A percentile compares a stretch with the other conserved stretches of the same genome.
phyloP scores from a whole-genome alignment of 1,140 invertebrate species.

The Rhopalosiphum maidis region DNA sequence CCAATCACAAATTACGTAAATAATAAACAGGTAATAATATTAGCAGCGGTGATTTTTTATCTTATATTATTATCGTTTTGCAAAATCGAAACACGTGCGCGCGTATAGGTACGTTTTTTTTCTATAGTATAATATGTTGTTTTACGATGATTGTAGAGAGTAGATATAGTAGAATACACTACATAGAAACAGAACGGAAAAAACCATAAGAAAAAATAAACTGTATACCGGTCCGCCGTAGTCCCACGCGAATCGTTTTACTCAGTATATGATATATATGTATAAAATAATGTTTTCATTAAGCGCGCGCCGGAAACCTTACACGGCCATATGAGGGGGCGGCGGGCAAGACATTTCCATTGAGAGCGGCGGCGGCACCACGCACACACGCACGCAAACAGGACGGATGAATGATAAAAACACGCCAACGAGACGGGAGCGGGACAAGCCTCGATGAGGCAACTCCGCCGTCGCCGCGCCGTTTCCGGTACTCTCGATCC shows the following conservation, averaged over 20 bases:
- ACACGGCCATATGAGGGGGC: conserved; percentile 45
- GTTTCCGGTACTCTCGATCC: conserved; percentile 53
- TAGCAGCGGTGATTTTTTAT: neutral
- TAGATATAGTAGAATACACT: neutral
- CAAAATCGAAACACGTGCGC: conserved; percentile 20
- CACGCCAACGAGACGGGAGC: conserved; percentile 42
- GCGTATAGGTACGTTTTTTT: conserved; percentile 12
- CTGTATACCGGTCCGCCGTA: neutral
- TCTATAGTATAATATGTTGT: neutral
- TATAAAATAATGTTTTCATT: conserved; percentile 47
- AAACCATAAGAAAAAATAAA: conserved; percentile 18
- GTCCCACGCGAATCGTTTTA: conserved; percentile 51
- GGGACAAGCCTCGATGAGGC: conserved; percentile 38
- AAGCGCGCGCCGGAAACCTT: conserved; percentile 48
- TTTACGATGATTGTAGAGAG: neutral
- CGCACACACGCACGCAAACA: conserved; percentile 40
- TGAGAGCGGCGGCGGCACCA: neutral
- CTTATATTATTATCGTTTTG: neutral
- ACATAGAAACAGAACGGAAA: neutral
- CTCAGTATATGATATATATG: conserved; percentile 7
- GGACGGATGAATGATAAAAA: conserved; percentile 54
- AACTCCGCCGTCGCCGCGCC: conserved; percentile 37
- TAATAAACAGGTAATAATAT: neutral
- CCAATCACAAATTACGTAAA: neutral
- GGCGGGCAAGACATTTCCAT: conserved; percentile 46